Evolutionary conservation across 2,888 invertebrate species (phyloP).

Genomic region (Balanococcus diminutus): DNA sequence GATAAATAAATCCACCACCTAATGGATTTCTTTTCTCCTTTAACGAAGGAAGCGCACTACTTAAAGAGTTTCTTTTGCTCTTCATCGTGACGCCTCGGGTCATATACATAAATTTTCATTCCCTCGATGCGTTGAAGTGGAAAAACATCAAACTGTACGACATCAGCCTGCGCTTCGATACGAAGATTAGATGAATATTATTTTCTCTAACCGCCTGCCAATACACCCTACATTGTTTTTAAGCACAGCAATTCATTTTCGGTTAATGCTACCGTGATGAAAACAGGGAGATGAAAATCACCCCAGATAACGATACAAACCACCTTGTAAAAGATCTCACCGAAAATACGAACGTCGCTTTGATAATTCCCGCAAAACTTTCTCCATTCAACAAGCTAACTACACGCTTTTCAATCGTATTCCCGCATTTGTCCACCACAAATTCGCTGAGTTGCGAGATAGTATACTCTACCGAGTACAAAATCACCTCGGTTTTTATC

Average conservation of each 20-base stretch:
- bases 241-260: conserved; percentile 7
- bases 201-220: neutral
- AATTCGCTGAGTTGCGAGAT: neutral
- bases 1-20: neutral
- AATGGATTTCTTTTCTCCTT: neutral
- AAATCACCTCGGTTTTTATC: neutral
- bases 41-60: neutral
- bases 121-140: neutral
- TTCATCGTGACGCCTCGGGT: neutral
- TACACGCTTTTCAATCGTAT: neutral
- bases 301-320: conserved; percentile 23
- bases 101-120: conserved; percentile 26
- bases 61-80: neutral
- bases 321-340: neutral
- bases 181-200: conserved; percentile 19
- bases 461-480: neutral
- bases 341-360: neutral
- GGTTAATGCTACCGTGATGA: neutral
- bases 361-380: conserved; percentile 9
- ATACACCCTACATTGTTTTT: conserved; percentile 25
- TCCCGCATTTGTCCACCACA: neutral
- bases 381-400: neutral
- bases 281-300: neutral
- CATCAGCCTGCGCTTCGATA: neutral
- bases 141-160: conserved; percentile 14